phyloP scores from a whole-genome alignment of 2,888 invertebrate species.

The Drosophila ustulata region DNA sequence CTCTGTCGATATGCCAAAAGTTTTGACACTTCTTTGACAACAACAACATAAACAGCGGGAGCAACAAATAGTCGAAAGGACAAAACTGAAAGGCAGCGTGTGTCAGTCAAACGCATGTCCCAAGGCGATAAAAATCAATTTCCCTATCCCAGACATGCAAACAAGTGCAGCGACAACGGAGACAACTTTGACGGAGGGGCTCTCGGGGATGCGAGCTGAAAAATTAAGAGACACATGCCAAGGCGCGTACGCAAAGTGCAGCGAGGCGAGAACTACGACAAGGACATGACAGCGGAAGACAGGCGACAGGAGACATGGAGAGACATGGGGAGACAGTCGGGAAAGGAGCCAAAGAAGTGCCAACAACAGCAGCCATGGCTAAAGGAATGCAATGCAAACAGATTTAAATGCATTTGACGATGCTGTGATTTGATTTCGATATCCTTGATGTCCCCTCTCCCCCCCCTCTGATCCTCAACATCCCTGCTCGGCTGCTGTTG shows the following conservation, averaged over 20 bases:
- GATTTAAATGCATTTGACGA: conserved; percentile 79
- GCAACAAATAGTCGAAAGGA: not conserved
- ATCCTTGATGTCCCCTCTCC: conserved; percentile 23
- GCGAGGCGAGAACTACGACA: conserved; percentile 24
- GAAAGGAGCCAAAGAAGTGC: conserved; percentile 19
- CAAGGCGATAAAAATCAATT: conserved; percentile 75
- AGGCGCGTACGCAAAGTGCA: conserved; percentile 45
- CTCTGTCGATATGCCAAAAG: conserved; percentile 23
- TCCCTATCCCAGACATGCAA: conserved; percentile 55
- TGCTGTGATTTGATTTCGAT: conserved; percentile 74
- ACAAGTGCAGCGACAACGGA: conserved; percentile 48
- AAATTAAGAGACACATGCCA: conserved; percentile 75
- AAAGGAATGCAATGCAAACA: conserved; percentile 75
- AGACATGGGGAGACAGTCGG: not conserved
- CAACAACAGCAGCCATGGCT: conserved; percentile 14
- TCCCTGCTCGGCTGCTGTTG: conserved; percentile 51
- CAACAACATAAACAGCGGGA: conserved; percentile 3
- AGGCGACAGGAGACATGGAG: conserved; percentile 1
- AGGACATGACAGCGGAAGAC: conserved; percentile 21
- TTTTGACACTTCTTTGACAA: conserved; percentile 49
- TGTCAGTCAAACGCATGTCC: conserved; percentile 55
- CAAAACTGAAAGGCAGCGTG: conserved; percentile 24
- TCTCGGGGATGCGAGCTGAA: conserved; percentile 16
- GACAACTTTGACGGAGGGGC: conserved; percentile 18
- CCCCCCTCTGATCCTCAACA: not conserved